Conservation (phyloP, 1,140 invertebrate species). For the Mycetomoellerius zeteki region DNA sequence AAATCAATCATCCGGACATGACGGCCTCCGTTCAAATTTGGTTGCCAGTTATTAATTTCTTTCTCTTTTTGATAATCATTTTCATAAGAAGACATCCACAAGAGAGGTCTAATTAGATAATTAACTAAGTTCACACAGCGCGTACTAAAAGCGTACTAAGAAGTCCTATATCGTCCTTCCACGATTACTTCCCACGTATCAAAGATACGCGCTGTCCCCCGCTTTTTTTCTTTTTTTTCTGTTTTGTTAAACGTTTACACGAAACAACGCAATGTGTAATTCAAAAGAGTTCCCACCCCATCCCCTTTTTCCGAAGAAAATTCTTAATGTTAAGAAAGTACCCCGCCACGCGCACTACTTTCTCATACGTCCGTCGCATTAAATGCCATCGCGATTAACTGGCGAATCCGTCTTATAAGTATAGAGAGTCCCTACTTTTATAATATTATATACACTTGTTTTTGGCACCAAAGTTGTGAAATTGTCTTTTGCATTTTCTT, state of each 20-base stretch:
- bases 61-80: constrained; percentile 69
- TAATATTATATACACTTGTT: constrained; percentile 84
- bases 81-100: constrained; percentile 80
- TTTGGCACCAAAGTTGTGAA: constrained; percentile 84
- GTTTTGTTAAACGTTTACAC: constrained; percentile 44
- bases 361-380: constrained; percentile 42
- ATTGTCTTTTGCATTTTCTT: background rate
- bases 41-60: constrained; percentile 56
- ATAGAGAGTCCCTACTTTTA: constrained; percentile 81
- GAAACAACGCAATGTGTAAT: constrained; percentile 57
- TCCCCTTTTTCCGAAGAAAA: background rate
- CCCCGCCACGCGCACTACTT: constrained; percentile 18
- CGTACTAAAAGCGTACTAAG: constrained; percentile 82
- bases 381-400: constrained; percentile 62
- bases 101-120: constrained; percentile 80
- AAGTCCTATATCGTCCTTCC: constrained; percentile 69
- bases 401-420: constrained; percentile 63
- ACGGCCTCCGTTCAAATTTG: constrained; percentile 78
- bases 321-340: constrained; percentile 31
- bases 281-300: constrained; percentile 48
- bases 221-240: constrained; percentile 31
- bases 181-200: constrained; percentile 58
- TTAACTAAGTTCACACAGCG: constrained; percentile 81
- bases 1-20: constrained; percentile 83
- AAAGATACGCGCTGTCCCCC: constrained; percentile 58